A percentile compares a stretch with the other conserved stretches of the same genome.
phyloP scores from a whole-genome alignment of 2,888 invertebrate genomes.

The Apoda limacodes region DNA sequence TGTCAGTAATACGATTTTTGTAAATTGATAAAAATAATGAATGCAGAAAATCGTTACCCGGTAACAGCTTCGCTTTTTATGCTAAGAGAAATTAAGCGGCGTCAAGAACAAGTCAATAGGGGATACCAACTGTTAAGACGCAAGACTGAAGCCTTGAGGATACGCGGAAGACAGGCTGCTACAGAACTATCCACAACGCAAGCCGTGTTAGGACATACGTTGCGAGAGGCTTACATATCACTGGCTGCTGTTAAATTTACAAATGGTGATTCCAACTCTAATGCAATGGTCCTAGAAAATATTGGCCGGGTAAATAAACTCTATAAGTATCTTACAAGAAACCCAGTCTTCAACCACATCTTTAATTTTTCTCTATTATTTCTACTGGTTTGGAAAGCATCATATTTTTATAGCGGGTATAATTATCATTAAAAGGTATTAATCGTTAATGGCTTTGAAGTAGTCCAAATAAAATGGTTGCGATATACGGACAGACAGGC shows the following conservation, averaged over 20 bases:
- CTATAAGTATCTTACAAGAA: too few relatives aligned
- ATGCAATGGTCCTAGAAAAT: constrained; percentile 56
- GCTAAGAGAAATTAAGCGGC: constrained; percentile 53
- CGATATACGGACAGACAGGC: too few relatives aligned
- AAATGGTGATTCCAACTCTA: constrained; percentile 52
- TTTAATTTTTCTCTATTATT: too few relatives aligned
- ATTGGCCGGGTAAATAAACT: constrained; percentile 58
- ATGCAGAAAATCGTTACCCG: constrained; percentile 49
- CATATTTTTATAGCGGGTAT: too few relatives aligned
- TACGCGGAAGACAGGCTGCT: constrained; percentile 44
- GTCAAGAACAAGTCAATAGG: constrained; percentile 47
- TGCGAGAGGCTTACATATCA: constrained; percentile 55
- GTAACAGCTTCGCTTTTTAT: constrained; percentile 56
- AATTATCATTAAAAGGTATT: too few relatives aligned
- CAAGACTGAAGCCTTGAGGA: constrained; percentile 49
- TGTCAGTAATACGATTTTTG: too few relatives aligned
- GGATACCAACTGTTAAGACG: constrained; percentile 49
- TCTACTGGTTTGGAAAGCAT: too few relatives aligned
- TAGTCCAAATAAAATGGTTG: too few relatives aligned
- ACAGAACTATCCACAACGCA: constrained; percentile 43
- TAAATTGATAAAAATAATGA: constrained; percentile 28
- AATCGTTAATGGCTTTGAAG: too few relatives aligned
- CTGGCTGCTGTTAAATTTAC: constrained; percentile 58
- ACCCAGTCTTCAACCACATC: too few relatives aligned
- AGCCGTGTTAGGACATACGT: constrained; percentile 41